Evolutionary conservation across 2,797 vertebrate species (phyloP).

Genomic region (Hemibagrus guttatus): DNA sequence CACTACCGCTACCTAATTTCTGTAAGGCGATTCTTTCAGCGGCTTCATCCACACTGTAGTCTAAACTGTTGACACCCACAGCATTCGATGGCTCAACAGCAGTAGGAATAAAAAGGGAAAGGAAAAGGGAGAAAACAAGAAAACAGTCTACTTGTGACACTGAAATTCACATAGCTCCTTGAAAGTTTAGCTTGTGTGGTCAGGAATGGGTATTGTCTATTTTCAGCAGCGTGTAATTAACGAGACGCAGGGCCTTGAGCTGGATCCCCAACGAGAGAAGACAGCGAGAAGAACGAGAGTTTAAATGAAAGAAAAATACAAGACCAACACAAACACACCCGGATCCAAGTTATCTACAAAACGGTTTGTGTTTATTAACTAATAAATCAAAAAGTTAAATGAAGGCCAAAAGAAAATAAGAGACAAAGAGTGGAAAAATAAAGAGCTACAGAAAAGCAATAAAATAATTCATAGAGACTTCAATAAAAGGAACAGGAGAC

Average conservation of each 20-base stretch:
- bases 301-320: slow-evolving; percentile 54
- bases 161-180: slow-evolving; percentile 62
- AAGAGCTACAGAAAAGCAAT: background rate
- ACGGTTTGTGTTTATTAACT: slow-evolving; percentile 14
- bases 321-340: slow-evolving; percentile 18
- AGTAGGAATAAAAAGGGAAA: slow-evolving; percentile 26
- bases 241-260: slow-evolving; percentile 66
- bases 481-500: slow-evolving; percentile 30
- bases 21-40: background rate
- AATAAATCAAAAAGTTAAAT: slow-evolving; percentile 3
- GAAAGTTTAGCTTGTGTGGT: slow-evolving; percentile 71
- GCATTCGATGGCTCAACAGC: background rate
- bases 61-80: slow-evolving; percentile 30
- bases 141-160: slow-evolving; percentile 45
- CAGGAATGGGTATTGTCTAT: slow-evolving; percentile 71
- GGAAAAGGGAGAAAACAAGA: slow-evolving; percentile 21
- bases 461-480: slow-evolving; percentile 33
- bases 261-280: slow-evolving; percentile 57
- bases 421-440: background rate
- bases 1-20: background rate
- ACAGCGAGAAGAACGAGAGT: slow-evolving; percentile 55
- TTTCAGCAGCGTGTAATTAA: slow-evolving; percentile 75
- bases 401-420: background rate
- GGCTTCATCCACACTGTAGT: slow-evolving; percentile 3
- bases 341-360: background rate